Conservation (phyloP, 2,797 vertebrate genomes). For the Gobionotothen gibberifrons region DNA sequence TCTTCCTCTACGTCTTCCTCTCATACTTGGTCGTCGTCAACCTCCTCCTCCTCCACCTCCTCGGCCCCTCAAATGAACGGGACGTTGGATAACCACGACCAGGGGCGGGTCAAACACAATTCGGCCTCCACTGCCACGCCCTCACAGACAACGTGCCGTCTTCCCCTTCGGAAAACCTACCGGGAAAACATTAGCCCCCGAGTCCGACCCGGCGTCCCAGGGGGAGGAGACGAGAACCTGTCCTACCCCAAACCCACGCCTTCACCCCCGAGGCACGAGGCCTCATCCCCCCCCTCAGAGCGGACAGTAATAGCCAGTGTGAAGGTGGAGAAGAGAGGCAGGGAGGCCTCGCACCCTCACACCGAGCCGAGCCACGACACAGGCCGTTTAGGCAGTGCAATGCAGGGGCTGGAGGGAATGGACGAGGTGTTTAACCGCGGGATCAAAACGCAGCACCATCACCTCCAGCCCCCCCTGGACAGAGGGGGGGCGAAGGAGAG, state of each 20-base stretch:
- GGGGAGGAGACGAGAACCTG: constrained; percentile 76
- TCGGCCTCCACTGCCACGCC: constrained; percentile 72
- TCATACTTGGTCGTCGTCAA: constrained; percentile 67
- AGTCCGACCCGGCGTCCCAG: constrained; percentile 76
- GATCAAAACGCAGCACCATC: constrained; percentile 84
- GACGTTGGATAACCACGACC: constrained; percentile 84
- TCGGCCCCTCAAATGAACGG: constrained; percentile 88
- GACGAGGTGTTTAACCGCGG: constrained; percentile 89
- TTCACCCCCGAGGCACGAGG: constrained; percentile 68
- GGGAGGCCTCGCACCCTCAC: constrained; percentile 62
- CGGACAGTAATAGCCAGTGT: constrained; percentile 87
- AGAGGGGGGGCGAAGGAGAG: constrained; percentile 64
- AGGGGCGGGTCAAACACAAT: constrained; percentile 73
- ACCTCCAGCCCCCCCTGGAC: constrained; percentile 67
- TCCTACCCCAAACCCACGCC: constrained; percentile 66
- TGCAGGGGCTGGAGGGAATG: constrained; percentile 85
- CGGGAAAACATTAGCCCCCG: constrained; percentile 90
- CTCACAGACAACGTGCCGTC: constrained; percentile 85
- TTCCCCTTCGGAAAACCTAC: constrained; percentile 93
- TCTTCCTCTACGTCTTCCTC: constrained; percentile 69
- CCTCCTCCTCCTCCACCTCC: constrained; percentile 36
- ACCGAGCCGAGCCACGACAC: constrained; percentile 60
- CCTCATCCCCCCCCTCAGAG: constrained; percentile 72
- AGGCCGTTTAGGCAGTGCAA: constrained; percentile 52
- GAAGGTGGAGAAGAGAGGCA: constrained; percentile 83